Percentiles rank a stretch among this genome's conserved stretches.
phyloP scores from a whole-genome alignment of 2,113 vertebrate species.

The Psilopogon haemacephalus region DNA sequence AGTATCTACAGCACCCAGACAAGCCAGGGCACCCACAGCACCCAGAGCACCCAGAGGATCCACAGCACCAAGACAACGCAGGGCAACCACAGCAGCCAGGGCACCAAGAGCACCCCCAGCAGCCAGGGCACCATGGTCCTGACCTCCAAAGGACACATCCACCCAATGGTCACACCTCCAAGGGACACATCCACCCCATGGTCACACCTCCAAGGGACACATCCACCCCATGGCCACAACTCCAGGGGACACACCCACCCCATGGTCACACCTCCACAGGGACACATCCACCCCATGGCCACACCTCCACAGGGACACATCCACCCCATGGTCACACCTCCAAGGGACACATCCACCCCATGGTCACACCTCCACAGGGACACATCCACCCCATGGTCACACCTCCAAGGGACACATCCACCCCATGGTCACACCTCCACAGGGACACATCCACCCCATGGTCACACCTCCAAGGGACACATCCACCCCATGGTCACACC shows the following conservation, averaged over 20 bases:
- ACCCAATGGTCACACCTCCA: no score
- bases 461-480: no score
- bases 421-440: rapidly evolving
- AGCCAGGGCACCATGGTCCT: rapidly evolving
- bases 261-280: neutral
- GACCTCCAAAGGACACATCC: no score
- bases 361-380: no score
- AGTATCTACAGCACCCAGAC: neutral
- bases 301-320: neutral
- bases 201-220: no score
- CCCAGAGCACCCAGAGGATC: neutral
- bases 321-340: neutral
- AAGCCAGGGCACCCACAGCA: neutral
- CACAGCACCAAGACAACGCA: neutral
- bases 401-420: neutral
- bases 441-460: neutral
- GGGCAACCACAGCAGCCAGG: neutral
- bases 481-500: neutral
- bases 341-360: no score
- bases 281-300: neutral
- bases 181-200: neutral
- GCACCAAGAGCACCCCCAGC: neutral
- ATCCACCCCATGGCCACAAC: neutral
- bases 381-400: no score
- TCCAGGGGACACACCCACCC: no score